A percentile compares a stretch with the other conserved stretches of the same genome.
phyloP scores from a whole-genome alignment of 2,113 vertebrate genomes.

The Balaeniceps rex region DNA sequence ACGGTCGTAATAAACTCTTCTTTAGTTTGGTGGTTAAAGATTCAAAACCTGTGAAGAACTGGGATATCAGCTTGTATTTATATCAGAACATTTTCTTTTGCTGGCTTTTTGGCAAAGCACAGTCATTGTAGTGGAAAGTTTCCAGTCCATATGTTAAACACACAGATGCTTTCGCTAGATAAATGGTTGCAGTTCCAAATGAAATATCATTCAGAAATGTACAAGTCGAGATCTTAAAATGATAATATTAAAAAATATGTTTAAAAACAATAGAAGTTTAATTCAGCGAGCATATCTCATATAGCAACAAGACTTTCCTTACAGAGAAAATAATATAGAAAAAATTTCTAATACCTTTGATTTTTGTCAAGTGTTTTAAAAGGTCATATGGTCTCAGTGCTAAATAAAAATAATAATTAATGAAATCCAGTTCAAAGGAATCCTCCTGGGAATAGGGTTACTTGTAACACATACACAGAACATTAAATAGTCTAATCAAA shows the following conservation, averaged over 20 bases:
- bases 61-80: slow-evolving; percentile 6
- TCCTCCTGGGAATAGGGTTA: slow-evolving; percentile 18
- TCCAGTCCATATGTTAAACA: slow-evolving; percentile 46
- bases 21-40: not conserved
- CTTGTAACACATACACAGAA: slow-evolving; percentile 42
- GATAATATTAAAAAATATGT: not conserved
- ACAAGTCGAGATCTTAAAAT: not conserved
- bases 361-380: not conserved
- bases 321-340: not conserved
- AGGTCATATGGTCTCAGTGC: not conserved
- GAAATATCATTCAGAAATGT: not conserved
- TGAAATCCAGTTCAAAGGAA: slow-evolving; percentile 19
- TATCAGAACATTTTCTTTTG: slow-evolving; percentile 1
- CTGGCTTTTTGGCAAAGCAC: slow-evolving; percentile 40
- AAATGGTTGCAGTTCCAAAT: slow-evolving; percentile 20
- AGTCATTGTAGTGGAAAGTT: slow-evolving; percentile 17
- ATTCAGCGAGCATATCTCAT: not conserved
- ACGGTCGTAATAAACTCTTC: not conserved
- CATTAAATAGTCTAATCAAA: slow-evolving; percentile 57
- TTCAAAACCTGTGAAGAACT: slow-evolving; percentile 3
- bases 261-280: not conserved
- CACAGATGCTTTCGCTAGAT: not conserved
- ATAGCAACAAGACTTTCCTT: not conserved
- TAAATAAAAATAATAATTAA: slow-evolving; percentile 62
- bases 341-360: not conserved